A percentile compares a stretch with the other conserved stretches of the same genome.
These are phyloP conservation scores for Thunnus albacares DNA, from an alignment of 2,797 vertebrate species.

Conservation along the genomic window DNA sequence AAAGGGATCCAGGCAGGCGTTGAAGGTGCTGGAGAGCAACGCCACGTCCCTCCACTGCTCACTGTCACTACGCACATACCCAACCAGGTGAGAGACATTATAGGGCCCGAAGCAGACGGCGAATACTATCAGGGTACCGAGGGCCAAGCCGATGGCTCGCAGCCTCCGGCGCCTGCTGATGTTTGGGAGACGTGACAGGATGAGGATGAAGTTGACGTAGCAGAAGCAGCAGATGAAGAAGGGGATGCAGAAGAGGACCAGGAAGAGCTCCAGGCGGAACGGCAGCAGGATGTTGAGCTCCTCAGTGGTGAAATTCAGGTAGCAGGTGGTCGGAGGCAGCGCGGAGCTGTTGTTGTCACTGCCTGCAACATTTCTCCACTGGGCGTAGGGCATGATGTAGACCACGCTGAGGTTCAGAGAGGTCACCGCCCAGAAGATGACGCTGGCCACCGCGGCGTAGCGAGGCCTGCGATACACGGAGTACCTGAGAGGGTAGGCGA, in stretches of 20 bases:
- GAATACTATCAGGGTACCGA: constrained; percentile 89
- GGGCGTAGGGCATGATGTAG: constrained; percentile 81
- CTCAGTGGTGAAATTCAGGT: constrained; percentile 79
- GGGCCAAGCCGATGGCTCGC: constrained; percentile 87
- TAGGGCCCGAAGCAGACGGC: constrained; percentile 90
- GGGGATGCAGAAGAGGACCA: constrained; percentile 89
- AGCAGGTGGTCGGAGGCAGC: constrained; percentile 78
- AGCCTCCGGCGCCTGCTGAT: constrained; percentile 81
- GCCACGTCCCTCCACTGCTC: constrained; percentile 85
- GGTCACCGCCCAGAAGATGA: constrained; percentile 87
- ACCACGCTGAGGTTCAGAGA: constrained; percentile 89
- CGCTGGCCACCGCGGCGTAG: constrained; percentile 79
- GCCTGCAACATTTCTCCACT: constrained; percentile 11
- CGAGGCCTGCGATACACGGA: constrained; percentile 83
- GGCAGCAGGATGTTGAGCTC: constrained; percentile 86
- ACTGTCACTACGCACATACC: constrained; percentile 78
- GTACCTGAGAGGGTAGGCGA: constrained; percentile 89
- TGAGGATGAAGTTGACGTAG: constrained; percentile 88
- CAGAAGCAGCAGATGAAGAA: constrained; percentile 90
- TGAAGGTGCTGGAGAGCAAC: constrained; percentile 89
- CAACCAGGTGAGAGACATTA: constrained; percentile 90
- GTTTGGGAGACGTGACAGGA: constrained; percentile 84
- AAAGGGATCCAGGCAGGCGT: constrained; percentile 91
- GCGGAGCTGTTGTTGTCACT: fast-evolving
- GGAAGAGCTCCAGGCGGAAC: constrained; percentile 88